Evolutionary conservation across 2,113 vertebrate species (phyloP).

Genomic region (Coptodon rendalli): DNA sequence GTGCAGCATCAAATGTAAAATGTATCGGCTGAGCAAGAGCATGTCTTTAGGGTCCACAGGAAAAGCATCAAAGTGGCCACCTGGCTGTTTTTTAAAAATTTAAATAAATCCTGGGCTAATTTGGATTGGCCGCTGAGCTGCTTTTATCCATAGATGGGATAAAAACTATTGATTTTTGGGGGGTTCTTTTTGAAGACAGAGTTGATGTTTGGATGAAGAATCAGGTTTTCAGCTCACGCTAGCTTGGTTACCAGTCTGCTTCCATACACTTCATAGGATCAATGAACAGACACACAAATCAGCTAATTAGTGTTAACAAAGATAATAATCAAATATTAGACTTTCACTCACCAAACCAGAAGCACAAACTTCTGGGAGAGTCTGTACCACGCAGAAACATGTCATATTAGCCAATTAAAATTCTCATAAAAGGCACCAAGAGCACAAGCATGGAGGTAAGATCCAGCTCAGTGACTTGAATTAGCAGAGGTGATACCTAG

Average conservation of each 20-base stretch:
- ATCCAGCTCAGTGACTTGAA: neutral
- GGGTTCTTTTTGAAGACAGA: neutral
- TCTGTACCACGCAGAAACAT: fast-evolving
- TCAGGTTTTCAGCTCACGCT: neutral
- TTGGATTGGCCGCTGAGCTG: neutral
- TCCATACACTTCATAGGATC: neutral
- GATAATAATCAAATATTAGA: neutral
- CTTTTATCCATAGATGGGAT: neutral
- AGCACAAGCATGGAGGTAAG: neutral
- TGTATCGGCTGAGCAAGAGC: neutral
- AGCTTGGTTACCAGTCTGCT: neutral
- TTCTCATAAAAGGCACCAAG: neutral
- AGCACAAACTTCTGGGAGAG: neutral
- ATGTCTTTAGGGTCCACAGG: neutral
- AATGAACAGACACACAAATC: neutral
- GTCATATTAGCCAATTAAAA: neutral
- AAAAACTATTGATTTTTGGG: neutral
- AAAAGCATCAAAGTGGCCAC: neutral
- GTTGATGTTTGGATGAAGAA: neutral
- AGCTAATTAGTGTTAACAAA: neutral
- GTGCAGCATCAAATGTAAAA: neutral
- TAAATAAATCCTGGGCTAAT: neutral
- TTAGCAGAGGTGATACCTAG: neutral
- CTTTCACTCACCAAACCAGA: neutral
- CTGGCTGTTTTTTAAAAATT: neutral